Conservation (phyloP, 2,797 vertebrate species). For the Coreius guichenoti region DNA sequence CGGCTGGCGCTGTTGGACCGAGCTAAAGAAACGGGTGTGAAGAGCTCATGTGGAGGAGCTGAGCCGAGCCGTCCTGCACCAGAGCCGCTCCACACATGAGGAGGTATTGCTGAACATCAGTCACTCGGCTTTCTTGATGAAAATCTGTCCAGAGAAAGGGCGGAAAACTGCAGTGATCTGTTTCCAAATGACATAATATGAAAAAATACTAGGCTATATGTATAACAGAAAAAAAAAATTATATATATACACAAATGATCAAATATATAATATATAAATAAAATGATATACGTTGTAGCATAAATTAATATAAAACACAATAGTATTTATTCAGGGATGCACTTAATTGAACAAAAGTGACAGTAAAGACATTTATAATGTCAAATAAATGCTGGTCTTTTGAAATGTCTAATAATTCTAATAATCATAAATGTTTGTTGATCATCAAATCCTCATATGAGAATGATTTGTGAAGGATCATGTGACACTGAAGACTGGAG, state of each 20-base stretch:
- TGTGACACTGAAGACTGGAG: too few species aligned
- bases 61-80: slow-evolving; percentile 55
- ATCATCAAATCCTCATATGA: too few species aligned
- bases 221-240: too few species aligned
- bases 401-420: too few species aligned
- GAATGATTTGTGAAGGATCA: too few species aligned
- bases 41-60: slow-evolving; percentile 52
- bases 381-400: background rate
- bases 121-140: slow-evolving; percentile 85
- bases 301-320: background rate
- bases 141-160: slow-evolving; percentile 73
- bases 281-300: background rate
- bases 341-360: background rate
- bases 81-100: slow-evolving; percentile 52
- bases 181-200: background rate
- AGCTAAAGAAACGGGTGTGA: slow-evolving; percentile 57
- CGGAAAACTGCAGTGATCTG: too few species aligned
- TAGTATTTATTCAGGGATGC: background rate
- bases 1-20: slow-evolving; percentile 62
- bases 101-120: slow-evolving; percentile 66
- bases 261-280: too few species aligned
- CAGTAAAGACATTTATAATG: background rate
- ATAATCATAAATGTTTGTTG: too few species aligned
- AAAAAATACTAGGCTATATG: too few species aligned
- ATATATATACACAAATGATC: too few species aligned